A percentile compares a stretch with the other conserved stretches of the same genome.
These are phyloP conservation scores for Carassius auratus DNA, from an alignment of 2,113 vertebrate species.

Conservation along the genomic window DNA sequence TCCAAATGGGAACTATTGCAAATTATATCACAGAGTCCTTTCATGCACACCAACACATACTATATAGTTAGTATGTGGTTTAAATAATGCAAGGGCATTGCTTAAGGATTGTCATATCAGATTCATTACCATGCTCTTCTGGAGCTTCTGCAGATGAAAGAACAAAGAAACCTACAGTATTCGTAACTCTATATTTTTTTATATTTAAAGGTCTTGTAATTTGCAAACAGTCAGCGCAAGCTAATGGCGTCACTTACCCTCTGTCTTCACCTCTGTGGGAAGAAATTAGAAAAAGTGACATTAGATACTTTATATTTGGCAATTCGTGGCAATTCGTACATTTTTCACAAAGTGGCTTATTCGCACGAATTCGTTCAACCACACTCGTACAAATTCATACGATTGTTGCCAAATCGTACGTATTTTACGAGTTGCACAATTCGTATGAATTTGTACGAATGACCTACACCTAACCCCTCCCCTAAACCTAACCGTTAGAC, in stretches of 20 bases:
- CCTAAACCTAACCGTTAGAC: no score
- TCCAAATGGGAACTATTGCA: neutral
- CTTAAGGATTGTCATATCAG: neutral
- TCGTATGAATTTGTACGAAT: no score
- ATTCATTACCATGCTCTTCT: slow-evolving; percentile 19
- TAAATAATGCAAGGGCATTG: neutral
- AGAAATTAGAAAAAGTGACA: neutral
- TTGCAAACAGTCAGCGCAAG: slow-evolving; percentile 18
- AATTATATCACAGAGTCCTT: neutral
- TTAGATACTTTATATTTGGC: neutral
- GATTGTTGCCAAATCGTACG: no score
- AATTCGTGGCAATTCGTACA: no score
- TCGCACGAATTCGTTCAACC: no score
- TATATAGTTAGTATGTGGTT: neutral
- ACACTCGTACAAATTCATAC: no score
- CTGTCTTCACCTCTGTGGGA: slow-evolving; percentile 8
- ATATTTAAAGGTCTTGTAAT: neutral
- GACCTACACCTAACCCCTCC: no score
- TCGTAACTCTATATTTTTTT: neutral
- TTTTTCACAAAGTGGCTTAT: no score
- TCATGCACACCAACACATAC: neutral
- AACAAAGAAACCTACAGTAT: neutral
- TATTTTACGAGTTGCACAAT: no score
- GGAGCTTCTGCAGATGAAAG: slow-evolving; percentile 25
- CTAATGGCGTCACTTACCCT: neutral